These are phyloP conservation scores for Thalassophryne amazonica DNA, from an alignment of 2,797 vertebrate genomes.

Conservation along the genomic window DNA sequence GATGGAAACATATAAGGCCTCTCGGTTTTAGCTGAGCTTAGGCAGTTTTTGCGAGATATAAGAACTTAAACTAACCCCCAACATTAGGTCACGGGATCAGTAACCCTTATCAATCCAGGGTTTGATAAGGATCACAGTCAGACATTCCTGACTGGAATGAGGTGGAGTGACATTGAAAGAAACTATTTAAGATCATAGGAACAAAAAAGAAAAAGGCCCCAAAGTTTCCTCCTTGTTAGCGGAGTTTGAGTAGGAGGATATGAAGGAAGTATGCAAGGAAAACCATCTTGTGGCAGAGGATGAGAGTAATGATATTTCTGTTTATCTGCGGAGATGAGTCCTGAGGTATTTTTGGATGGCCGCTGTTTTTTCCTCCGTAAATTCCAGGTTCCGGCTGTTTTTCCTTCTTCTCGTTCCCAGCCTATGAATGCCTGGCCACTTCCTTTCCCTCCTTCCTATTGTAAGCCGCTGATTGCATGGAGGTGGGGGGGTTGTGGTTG, in stretches of 20 bases:
- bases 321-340: slow-evolving; percentile 81
- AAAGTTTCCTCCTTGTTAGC: slow-evolving; percentile 15
- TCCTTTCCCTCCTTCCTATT: slow-evolving; percentile 85
- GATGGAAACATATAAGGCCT: too few species aligned
- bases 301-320: slow-evolving; percentile 77
- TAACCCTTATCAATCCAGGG: slow-evolving; percentile 27
- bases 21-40: too few species aligned
- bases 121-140: slow-evolving; percentile 29
- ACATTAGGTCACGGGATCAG: too few species aligned
- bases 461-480: slow-evolving; percentile 81
- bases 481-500: slow-evolving; percentile 58
- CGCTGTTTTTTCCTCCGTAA: slow-evolving; percentile 84
- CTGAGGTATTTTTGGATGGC: slow-evolving; percentile 80
- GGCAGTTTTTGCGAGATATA: too few species aligned
- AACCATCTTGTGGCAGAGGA: slow-evolving; percentile 46
- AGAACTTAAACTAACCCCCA: background rate
- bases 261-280: slow-evolving; percentile 55
- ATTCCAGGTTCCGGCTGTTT: slow-evolving; percentile 84
- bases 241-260: slow-evolving; percentile 19
- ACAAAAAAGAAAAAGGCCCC: background rate
- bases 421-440: slow-evolving; percentile 79
- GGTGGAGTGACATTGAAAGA: background rate
- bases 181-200: slow-evolving; percentile 11
- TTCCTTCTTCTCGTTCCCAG: slow-evolving; percentile 81
- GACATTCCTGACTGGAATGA: slow-evolving; percentile 26